phyloP scores from a whole-genome alignment of 2,888 invertebrate genomes.

The Drosophila seclusa region DNA sequence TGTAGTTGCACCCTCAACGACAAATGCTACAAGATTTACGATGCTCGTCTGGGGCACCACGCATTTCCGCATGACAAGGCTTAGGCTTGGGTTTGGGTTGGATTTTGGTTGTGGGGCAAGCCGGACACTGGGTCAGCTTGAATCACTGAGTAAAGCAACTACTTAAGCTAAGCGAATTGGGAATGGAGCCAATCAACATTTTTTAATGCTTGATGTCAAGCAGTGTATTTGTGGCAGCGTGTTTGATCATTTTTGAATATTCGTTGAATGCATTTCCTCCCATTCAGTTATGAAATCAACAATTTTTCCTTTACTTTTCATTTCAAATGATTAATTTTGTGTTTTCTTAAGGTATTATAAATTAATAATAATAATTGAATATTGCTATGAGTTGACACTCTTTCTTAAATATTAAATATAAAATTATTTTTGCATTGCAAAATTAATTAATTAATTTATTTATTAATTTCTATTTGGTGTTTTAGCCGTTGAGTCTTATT shows the following conservation, averaged over 20 bases:
- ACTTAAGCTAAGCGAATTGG: not conserved
- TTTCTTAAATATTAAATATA: too few species aligned
- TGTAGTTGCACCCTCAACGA: not conserved
- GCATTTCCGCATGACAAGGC: not conserved
- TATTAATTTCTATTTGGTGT: too few species aligned
- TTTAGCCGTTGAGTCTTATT: not conserved
- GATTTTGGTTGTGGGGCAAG: not conserved
- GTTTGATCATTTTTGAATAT: not conserved
- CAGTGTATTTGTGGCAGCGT: not conserved
- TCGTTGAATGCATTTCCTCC: not conserved
- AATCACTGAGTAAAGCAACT: not conserved
- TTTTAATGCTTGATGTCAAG: not conserved
- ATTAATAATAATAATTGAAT: not conserved
- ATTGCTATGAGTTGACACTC: not conserved
- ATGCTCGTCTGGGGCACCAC: not conserved
- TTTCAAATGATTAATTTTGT: not conserved
- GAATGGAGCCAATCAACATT: not conserved
- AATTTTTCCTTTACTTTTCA: not conserved
- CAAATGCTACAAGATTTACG: conserved; percentile 42
- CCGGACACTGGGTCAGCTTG: not conserved
- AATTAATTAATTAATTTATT: too few species aligned
- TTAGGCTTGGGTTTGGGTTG: not conserved
- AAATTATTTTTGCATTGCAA: too few species aligned
- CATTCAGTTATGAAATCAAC: not conserved
- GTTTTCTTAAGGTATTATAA: too few species aligned